Percentiles rank a stretch among this genome's conserved stretches.
Conservation (phyloP, 2,888 invertebrate genomes). For the Pilophorus perplexus region DNA sequence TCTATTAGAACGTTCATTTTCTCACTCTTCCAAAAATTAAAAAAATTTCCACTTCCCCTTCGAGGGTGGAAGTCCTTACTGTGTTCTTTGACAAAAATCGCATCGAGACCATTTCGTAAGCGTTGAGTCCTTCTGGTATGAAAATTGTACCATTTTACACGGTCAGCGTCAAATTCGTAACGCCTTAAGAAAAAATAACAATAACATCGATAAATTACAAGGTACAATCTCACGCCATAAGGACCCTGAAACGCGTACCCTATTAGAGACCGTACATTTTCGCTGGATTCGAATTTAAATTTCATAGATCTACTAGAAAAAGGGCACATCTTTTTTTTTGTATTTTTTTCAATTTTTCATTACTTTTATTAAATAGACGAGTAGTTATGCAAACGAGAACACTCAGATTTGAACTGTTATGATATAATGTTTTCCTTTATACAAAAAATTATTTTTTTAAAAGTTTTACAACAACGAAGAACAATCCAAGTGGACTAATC, state of each 20-base stretch:
- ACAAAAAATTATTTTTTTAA: constrained; percentile 36
- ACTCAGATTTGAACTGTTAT: constrained; percentile 39
- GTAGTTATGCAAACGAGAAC: constrained; percentile 38
- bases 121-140: too few relatives aligned
- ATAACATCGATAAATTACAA: too few relatives aligned
- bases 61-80: too few relatives aligned
- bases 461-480: constrained; percentile 38
- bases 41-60: neutral
- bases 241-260: too few relatives aligned
- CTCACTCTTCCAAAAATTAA: neutral
- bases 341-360: constrained; percentile 11
- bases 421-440: constrained; percentile 34
- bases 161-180: too few relatives aligned
- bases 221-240: too few relatives aligned
- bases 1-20: constrained; percentile 3
- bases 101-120: too few relatives aligned
- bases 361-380: constrained; percentile 40
- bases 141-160: too few relatives aligned
- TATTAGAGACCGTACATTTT: neutral
- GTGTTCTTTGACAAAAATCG: too few relatives aligned
- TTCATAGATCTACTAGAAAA: constrained; percentile 37
- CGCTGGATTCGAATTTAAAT: too few relatives aligned
- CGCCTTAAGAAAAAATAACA: too few relatives aligned
- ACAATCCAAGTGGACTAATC: constrained; percentile 39
- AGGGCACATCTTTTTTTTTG: constrained; percentile 27